Evolutionary conservation across 2,797 vertebrate genomes (phyloP), one percentile per base, ranked within the genome.

Genomic region (Pelodytes ibericus): DNA sequence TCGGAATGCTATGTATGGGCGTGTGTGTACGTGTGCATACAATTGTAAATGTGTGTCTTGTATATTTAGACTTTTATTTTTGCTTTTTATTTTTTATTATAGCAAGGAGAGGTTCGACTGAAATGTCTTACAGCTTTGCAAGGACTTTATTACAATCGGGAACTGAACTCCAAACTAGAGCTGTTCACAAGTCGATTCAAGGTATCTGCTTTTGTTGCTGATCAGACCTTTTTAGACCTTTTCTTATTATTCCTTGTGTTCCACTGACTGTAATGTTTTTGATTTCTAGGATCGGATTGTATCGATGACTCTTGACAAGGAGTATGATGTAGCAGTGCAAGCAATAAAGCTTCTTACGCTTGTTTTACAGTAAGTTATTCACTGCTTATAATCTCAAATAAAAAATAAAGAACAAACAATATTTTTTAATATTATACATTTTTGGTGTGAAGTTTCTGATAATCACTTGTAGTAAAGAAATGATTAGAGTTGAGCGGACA

Each of bases 161-260:
- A 99, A 74, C 95, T 99, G 84, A 98, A 98, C 88, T 93, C 96
- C 84, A 96, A 98, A 91, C 91, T 99, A 88, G 97, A 99, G 74
- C 96, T 99, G 82, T 99, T 99, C 90, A 99, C 97, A 81, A 99
- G 97, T 87, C 95, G 97, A 71, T 99, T 99, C 86, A 99, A 99
- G 97, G 97, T 88, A 70, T 22, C 7, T 49, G 9, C 62, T 2
- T 39, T 58, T 16, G 4, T 3, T 44, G 41, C 3, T 13, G 18
- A 11, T 70, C 13, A 16, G 18, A 26, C n/a, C n/a, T n/a, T n/a
- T n/a, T n/a, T n/a, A n/a, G n/a, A n/a, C n/a, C n/a, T 36, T 49
- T 30, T 25, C 24, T 0, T 6, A 47, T 22, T 15, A 10, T 39
- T 13, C 59, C 44, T 69, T 71, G 49, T 36, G 77, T 64, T 0